Base-by-base conservation (phyloP, 2,113 vertebrate genomes). In the Hippotragus niger region DNA sequence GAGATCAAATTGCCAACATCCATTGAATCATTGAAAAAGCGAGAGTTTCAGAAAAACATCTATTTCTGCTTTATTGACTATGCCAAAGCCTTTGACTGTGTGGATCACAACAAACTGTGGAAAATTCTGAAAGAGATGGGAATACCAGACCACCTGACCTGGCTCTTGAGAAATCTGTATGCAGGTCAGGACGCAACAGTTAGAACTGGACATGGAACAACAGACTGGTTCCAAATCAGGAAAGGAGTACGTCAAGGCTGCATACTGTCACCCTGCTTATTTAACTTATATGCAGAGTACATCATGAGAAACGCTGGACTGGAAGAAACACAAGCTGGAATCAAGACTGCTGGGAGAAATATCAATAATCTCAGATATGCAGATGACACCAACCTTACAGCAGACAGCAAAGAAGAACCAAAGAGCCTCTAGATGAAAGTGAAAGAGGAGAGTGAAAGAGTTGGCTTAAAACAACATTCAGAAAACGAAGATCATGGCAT, bases 11-110 rank as follows among this genome's bases (percentile, higher is more conserved):
- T 67, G 33, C 64, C 64, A 67, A 67, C 33, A 67, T 67, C 33
- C 0, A 0, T 0, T 10, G 33, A 1, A 67, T 36, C 33, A 67
- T 19, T 0, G 4, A 36, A 67, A 67, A 67, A 67, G 33, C 16
- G 0, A 67, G 8, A 67, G 62, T 67, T n/a, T 7, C 33, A 2
- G 33, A n/a, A 67, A 67, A n/a, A 67, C 62, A n/a, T n/a, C 31
- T 64, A n/a, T 4, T 67, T 4, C 16, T n/a, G 33, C 62, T n/a
- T n/a, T n/a, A 67, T 10, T 67, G 16, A 67, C 62, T 67, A 67
- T 5, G 16, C 7, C 33, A n/a, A 67, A n/a, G 62, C 16, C 4
- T 67, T 67, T 67, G 33, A n/a, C 33, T 67, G 64, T 67, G 64
- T 67, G 33, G 64, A n/a, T 67, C 64, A 67, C 16, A 67, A 67